A percentile compares a stretch with the other conserved stretches of the same genome.
phyloP scores from a whole-genome alignment of 2,888 invertebrate genomes.

The Cheilosia vernalis region DNA sequence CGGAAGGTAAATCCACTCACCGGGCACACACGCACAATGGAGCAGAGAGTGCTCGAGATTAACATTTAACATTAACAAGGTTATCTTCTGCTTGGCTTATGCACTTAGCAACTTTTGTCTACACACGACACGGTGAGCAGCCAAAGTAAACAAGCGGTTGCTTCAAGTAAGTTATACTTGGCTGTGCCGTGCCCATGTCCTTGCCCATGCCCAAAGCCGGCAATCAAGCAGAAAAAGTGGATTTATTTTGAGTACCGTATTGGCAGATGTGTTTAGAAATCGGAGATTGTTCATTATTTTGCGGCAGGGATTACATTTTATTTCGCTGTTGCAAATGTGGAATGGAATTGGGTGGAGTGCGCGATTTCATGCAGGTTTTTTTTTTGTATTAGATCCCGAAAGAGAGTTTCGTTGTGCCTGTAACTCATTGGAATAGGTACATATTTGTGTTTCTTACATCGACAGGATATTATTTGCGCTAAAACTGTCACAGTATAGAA shows the following conservation, averaged over 20 bases:
- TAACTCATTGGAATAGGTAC: too few relatives aligned
- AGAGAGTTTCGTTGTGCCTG: too few relatives aligned
- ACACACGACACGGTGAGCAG: slow-evolving; percentile 13
- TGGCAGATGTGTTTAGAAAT: slow-evolving; percentile 27
- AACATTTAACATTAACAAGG: slow-evolving; percentile 73
- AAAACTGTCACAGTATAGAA: too few relatives aligned
- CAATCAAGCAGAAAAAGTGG: slow-evolving; percentile 55
- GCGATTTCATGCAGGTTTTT: neutral
- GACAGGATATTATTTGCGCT: too few relatives aligned
- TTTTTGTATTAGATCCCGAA: neutral
- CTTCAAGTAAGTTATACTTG: slow-evolving; percentile 3
- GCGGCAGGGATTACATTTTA: slow-evolving; percentile 8
- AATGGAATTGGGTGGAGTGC: neutral
- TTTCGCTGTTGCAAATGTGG: neutral
- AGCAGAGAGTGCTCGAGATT: slow-evolving; percentile 55
- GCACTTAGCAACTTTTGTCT: slow-evolving; percentile 64
- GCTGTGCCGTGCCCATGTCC: neutral
- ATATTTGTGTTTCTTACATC: too few relatives aligned
- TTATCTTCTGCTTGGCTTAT: slow-evolving; percentile 66
- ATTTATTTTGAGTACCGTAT: slow-evolving; percentile 18
- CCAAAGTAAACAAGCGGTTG: slow-evolving; percentile 47
- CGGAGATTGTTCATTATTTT: slow-evolving; percentile 3
- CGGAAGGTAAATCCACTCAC: slow-evolving; percentile 55
- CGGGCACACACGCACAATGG: slow-evolving; percentile 45
- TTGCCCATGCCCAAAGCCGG: neutral